Conservation (phyloP, 2,113 vertebrate genomes). For the Zosterops pallidus region DNA sequence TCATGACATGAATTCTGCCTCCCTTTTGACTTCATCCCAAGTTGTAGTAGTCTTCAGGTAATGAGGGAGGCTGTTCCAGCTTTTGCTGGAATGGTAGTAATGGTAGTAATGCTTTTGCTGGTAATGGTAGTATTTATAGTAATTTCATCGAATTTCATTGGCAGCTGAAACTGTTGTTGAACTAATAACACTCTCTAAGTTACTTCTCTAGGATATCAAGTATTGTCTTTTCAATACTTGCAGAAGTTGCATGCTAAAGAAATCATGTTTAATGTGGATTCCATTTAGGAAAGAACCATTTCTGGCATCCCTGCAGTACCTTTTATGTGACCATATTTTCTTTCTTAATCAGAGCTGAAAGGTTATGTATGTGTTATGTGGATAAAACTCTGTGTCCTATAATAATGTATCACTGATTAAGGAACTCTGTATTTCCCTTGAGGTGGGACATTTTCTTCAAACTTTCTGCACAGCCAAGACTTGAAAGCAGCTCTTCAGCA, state of each 20-base stretch:
- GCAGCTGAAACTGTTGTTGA: background rate
- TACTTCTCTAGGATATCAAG: background rate
- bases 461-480: background rate
- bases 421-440: background rate
- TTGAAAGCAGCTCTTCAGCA: background rate
- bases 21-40: background rate
- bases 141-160: background rate
- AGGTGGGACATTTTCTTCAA: background rate
- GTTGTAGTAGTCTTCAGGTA: background rate
- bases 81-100: background rate
- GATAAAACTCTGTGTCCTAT: background rate
- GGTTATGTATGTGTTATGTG: background rate
- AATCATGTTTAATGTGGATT: accelerated
- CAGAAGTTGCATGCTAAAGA: background rate
- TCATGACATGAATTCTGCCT: background rate
- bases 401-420: background rate
- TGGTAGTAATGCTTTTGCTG: no score
- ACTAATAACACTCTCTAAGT: background rate
- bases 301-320: background rate
- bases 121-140: background rate
- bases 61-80: background rate
- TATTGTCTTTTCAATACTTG: background rate
- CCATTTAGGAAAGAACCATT: background rate
- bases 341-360: background rate
- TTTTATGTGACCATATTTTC: background rate